Evolutionary conservation across 2,113 vertebrate genomes (phyloP), one percentile per base, ranked within the genome.

Genomic region (Corythoichthys intestinalis): DNA sequence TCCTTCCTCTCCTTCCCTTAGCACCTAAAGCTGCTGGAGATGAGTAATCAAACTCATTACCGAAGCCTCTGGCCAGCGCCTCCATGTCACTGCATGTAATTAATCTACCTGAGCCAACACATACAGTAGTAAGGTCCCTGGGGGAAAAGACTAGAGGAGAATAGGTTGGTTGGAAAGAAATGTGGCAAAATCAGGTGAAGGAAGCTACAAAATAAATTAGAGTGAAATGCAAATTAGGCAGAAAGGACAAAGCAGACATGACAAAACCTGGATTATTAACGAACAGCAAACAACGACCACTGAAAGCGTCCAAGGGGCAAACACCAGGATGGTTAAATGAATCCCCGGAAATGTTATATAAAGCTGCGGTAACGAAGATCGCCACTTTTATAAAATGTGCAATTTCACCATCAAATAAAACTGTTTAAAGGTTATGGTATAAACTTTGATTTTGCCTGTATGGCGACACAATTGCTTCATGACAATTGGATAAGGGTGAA

Each of bases 21-120:
- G 80, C 38, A 8, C 79, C 78, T 39, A 13, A 61, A 83, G 78
- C 84, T 83, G 83, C 83, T 85, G 81, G 81, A 89, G 82, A 90
- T 90, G 89, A 90, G 85, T 89, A 87, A 90, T 89, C 85, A 88
- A 85, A 87, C 84, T 88, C 89, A 90, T 90, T 90, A 90, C 80
- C 72, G 79, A 73, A 85, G 85, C 86, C 87, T 84, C 77, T 83
- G 85, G 85, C 83, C 80, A 81, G 83, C 78, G 83, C 73, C 80
- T 88, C 74, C 71, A 76, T 86, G 83, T 81, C 84, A 85, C 83
- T 82, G 81, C 80, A 81, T 87, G 84, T 84, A 85, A 90, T 90
- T 89, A 90, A 90, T 90, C 81, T 87, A 87, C 85, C 87, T 87
- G 83, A 77, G 77, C 80, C 78, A 86, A 82, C 81, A 79, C 72